These are phyloP conservation scores for Apis cerana DNA, from an alignment of 1,140 invertebrate genomes.

Conservation along the genomic window DNA sequence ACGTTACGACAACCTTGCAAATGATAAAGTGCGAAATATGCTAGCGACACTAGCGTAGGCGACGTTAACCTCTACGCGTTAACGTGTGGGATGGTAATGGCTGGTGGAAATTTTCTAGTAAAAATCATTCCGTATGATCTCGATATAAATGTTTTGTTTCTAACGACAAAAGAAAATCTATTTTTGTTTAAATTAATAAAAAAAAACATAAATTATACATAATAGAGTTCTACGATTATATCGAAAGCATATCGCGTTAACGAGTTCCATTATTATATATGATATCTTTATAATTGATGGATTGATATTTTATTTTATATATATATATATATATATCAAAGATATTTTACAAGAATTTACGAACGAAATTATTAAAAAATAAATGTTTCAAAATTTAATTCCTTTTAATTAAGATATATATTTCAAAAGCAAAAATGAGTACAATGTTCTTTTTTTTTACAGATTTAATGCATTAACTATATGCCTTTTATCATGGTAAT, in stretches of 20 bases:
- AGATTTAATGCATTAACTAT: neutral
- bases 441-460: constrained; percentile 12
- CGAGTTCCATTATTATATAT: neutral
- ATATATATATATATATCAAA: neutral
- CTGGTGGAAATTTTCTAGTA: neutral
- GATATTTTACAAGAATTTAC: neutral
- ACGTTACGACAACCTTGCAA: constrained; percentile 31
- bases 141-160: neutral
- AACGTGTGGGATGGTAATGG: constrained; percentile 6
- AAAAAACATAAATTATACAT: neutral
- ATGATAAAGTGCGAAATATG: constrained; percentile 28
- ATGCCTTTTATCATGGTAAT: constrained; percentile 5
- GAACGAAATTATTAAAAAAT: neutral
- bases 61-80: neutral
- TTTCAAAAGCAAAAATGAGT: constrained; percentile 9
- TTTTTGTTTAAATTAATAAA: neutral
- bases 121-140: constrained; percentile 4
- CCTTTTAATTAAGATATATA: neutral
- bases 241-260: neutral
- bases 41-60: constrained; percentile 4
- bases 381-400: neutral
- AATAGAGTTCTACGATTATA: neutral
- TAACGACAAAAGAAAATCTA: neutral
- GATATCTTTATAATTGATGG: neutral
- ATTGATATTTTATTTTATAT: neutral